Evolutionary conservation across 1,140 invertebrate genomes (phyloP).

Genomic region (Pseudomyrmex flavicornis): DNA sequence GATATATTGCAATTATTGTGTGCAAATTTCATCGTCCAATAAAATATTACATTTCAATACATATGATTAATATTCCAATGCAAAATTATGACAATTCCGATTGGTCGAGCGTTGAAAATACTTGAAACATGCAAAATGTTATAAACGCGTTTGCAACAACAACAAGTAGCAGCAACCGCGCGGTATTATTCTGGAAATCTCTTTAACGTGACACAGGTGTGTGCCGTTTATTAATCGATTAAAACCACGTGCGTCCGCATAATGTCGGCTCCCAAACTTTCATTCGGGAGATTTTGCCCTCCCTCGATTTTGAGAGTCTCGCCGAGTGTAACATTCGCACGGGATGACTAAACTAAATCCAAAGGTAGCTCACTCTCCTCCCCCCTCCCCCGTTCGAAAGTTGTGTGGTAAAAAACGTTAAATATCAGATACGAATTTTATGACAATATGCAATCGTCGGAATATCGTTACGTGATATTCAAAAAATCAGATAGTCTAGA

Average conservation of each 20-base stretch:
- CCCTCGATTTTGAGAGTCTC: conserved; percentile 2
- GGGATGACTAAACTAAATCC: background rate
- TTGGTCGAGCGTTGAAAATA: background rate
- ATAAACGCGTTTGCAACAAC: background rate
- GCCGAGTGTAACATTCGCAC: conserved; percentile 10
- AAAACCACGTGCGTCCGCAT: conserved; percentile 63
- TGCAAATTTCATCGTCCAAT: background rate
- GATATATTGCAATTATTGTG: conserved; percentile 12
- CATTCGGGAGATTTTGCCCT: conserved; percentile 3
- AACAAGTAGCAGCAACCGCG: conserved; percentile 46
- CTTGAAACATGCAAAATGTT: background rate
- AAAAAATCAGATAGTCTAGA: conserved; percentile 6
- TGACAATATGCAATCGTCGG: background rate
- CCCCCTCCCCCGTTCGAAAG: no score
- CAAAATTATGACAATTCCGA: conserved; percentile 1
- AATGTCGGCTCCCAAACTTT: conserved; percentile 41
- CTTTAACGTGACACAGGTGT: conserved; percentile 52
- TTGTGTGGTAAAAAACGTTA: no score
- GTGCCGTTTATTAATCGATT: conserved; percentile 66
- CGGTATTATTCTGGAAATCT: conserved; percentile 26
- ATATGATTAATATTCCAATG: conserved; percentile 24
- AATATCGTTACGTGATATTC: conserved; percentile 14
- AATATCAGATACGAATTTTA: background rate
- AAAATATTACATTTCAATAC: conserved; percentile 29
- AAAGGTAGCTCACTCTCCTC: background rate